These are phyloP conservation scores for Tetanocera ferruginea DNA, from an alignment of 2,888 invertebrate genomes.

Conservation along the genomic window DNA sequence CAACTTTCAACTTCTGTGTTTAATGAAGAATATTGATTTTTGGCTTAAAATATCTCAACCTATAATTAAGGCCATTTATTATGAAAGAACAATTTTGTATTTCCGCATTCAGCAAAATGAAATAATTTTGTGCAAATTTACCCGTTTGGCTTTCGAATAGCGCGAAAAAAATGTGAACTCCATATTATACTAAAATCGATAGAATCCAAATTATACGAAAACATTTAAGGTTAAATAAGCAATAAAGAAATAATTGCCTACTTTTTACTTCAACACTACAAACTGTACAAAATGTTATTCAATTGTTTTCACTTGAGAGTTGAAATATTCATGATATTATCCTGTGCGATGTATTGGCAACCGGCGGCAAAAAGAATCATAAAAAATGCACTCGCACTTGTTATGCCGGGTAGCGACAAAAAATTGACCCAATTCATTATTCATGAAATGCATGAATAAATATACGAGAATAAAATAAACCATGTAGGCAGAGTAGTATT, in stretches of 20 bases:
- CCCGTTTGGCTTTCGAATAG: too few species aligned
- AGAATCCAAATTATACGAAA: too few species aligned
- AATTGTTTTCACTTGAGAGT: constrained; percentile 18
- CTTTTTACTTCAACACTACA: constrained; percentile 4
- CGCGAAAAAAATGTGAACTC: too few species aligned
- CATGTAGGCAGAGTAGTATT: constrained; percentile 4
- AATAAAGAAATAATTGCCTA: background rate
- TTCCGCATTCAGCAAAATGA: too few species aligned
- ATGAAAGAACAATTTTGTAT: too few species aligned
- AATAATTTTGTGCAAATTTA: too few species aligned
- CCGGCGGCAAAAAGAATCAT: background rate
- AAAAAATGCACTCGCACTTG: background rate
- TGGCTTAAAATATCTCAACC: too few species aligned
- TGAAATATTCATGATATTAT: background rate
- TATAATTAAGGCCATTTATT: too few species aligned
- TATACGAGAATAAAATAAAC: background rate
- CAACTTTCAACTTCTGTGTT: too few species aligned
- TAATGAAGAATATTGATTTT: too few species aligned
- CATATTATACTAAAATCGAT: too few species aligned
- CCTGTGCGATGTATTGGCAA: background rate
- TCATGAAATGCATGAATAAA: constrained; percentile 29
- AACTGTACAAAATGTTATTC: constrained; percentile 14
- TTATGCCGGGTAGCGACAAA: constrained; percentile 6
- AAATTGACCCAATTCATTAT: constrained; percentile 31
- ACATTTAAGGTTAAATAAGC: too few species aligned